Evolutionary conservation across 2,888 invertebrate genomes (phyloP), one percentile per base, ranked within the genome.

Genomic region (Gari tellinella): DNA sequence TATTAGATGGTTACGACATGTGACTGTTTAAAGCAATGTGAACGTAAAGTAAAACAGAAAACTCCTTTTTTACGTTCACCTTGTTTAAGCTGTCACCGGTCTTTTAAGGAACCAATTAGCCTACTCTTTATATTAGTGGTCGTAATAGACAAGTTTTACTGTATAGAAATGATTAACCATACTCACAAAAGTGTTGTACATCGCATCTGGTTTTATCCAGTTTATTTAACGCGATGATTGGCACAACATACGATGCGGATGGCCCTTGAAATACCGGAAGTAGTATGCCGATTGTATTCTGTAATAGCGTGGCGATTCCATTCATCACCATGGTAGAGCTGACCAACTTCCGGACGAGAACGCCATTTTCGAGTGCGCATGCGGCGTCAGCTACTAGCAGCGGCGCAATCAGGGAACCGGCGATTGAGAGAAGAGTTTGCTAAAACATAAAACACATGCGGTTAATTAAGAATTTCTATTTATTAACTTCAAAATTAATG

Each of bases 211-310:
- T 45, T 1, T 76, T 66, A 21, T 83, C 74, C 19, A 85, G 58
- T 7, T 75, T 56, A 26, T 74, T 66, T 15, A 85, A 52, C 2
- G 84, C 80, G 15, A 87, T 64, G 15, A 87, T 52, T 0, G 87
- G 87, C 1, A 87, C 69, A 17, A 84, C 78, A 61, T 86, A 86
- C 5, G 76, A 61, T 5, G 72, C 74, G 10, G 81, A 76, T 5
- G 85, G 84, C 1, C 84, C 85, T 65, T 86, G 85, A 48, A 77
- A 86, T 7, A 86, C 64, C 0, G 85, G 85, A 21, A 86, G 64
- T 31, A 72, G 48, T 12, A 76, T 65, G 21, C 76, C 76, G 15
- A 76, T n/a, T 40, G 46, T 26, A 10, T 66, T 64, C 46, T 76
- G 76, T 41, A 70, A 17, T 8, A 76, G 55, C 0, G 80, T 81